These are phyloP conservation scores for Orchesella cincta DNA, from an alignment of 1,140 invertebrate genomes.

Conservation along the genomic window DNA sequence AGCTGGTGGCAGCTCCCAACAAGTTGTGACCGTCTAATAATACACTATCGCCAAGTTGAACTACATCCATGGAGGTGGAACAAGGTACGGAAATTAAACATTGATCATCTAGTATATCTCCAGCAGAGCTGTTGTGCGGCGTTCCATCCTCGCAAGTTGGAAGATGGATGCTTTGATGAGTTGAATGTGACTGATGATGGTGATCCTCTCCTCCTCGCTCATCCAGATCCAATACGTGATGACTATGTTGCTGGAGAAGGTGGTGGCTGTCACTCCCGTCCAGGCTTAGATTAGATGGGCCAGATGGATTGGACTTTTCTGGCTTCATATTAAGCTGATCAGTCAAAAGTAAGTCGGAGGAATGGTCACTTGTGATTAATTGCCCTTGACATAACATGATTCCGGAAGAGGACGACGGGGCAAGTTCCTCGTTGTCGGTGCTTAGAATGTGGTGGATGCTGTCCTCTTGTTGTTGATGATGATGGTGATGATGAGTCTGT, in stretches of 20 bases:
- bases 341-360: conserved; percentile 25
- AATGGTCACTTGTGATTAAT: conserved; percentile 22
- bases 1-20: neutral
- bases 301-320: conserved; percentile 2
- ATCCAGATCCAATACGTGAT: conserved; percentile 7
- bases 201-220: neutral
- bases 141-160: too few relatives aligned
- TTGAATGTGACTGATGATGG: conserved; percentile 12
- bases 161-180: neutral
- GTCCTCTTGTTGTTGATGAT: neutral
- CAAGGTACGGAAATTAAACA: conserved; percentile 27
- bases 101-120: neutral
- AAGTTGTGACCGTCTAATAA: neutral
- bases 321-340: conserved; percentile 9
- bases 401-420: conserved; percentile 1
- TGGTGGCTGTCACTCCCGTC: neutral
- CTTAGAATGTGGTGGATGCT: neutral
- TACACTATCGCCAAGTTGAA: neutral
- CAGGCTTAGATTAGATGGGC: neutral
- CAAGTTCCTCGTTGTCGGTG: conserved; percentile 7
- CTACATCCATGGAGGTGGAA: neutral
- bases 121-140: too few relatives aligned
- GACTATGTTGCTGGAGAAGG: neutral
- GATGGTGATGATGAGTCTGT: neutral
- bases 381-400: conserved; percentile 25